Conservation (phyloP, 2,797 vertebrate species). For the Phrynocephalus vlangalii region DNA sequence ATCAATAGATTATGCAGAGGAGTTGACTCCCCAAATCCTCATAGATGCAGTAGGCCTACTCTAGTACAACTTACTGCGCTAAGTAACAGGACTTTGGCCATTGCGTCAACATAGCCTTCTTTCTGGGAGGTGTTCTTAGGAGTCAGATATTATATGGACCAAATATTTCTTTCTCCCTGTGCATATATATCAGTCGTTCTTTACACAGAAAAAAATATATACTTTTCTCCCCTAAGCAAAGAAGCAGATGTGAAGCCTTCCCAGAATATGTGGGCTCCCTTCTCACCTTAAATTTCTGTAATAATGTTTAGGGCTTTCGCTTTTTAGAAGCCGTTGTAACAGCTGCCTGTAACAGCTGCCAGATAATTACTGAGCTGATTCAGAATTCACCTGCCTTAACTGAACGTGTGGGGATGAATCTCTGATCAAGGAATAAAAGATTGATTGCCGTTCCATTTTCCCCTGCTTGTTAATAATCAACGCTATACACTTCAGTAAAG, state of each 20-base stretch:
- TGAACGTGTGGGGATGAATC: constrained; percentile 74
- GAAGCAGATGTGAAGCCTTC: constrained; percentile 74
- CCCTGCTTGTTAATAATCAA: constrained; percentile 75
- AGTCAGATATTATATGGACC: constrained; percentile 64
- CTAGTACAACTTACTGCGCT: too few species aligned
- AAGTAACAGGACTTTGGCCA: too few species aligned
- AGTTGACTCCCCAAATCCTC: too few species aligned
- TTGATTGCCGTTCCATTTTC: constrained; percentile 77
- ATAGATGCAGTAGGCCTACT: too few species aligned
- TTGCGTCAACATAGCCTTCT: neutral
- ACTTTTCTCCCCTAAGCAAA: neutral
- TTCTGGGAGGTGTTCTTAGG: neutral
- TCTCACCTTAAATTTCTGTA: constrained; percentile 73
- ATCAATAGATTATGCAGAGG: too few species aligned
- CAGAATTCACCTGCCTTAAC: constrained; percentile 81
- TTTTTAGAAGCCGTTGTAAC: constrained; percentile 70
- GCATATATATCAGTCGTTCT: neutral
- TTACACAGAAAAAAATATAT: neutral
- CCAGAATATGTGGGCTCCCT: constrained; percentile 68
- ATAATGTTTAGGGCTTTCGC: constrained; percentile 68
- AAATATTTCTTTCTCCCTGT: constrained; percentile 61
- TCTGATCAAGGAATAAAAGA: constrained; percentile 78
- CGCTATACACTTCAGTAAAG: constrained; percentile 72
- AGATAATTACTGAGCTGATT: constrained; percentile 77
- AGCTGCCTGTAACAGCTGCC: constrained; percentile 80